Evolutionary conservation across 2,113 vertebrate species (phyloP), one percentile per base, ranked within the genome.

Genomic region (Myrmophylax atrothorax): DNA sequence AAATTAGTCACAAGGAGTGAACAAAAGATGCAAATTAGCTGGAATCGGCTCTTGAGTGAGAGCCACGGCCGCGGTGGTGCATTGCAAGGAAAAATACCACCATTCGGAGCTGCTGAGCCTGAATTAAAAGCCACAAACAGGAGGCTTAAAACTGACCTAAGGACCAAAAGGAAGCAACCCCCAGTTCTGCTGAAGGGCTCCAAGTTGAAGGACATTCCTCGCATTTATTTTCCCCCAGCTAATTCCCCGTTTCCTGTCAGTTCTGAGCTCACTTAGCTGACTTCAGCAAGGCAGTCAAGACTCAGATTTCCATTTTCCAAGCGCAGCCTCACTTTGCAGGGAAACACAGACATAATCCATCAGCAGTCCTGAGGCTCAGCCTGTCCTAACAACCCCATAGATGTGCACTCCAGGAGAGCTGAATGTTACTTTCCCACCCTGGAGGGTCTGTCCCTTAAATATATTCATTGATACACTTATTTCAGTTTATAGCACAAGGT

Each of bases 231-330:
- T 46, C 25, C 38, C 40, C 33, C 37, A 55, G 74, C 46, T 66
- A 64, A 87, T 84, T 63, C 60, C 33, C 37, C 0, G 0, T 91
- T 97, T 92, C 81, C 72, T 72, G 53, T 84, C 75, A 79, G 78
- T 79, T 94, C 75, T 68, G 33, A 7, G 33, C 67, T 95, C 37
- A 29, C 81, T 90, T 84, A 84, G 85, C 84, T 94, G 82, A 86
- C 67, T 88, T 89, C 70, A 95, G 73, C 4, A 2, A 74, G 88
- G 81, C 3, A 1, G 69, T 74, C 47, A 66, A 64, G 72, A 70
- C 85, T 82, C 86, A 86, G 67, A 67, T 88, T 93, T 82, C 88
- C 49, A 52, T 77, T 89, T 88, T 78, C 76, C 75, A 87, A 40
- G 69, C 23, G 60, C 63, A 77, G 66, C 76, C 63, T 89, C 49